These are phyloP conservation scores for Ectemnius lituratus DNA, from an alignment of 2,888 invertebrate species.

Conservation along the genomic window DNA sequence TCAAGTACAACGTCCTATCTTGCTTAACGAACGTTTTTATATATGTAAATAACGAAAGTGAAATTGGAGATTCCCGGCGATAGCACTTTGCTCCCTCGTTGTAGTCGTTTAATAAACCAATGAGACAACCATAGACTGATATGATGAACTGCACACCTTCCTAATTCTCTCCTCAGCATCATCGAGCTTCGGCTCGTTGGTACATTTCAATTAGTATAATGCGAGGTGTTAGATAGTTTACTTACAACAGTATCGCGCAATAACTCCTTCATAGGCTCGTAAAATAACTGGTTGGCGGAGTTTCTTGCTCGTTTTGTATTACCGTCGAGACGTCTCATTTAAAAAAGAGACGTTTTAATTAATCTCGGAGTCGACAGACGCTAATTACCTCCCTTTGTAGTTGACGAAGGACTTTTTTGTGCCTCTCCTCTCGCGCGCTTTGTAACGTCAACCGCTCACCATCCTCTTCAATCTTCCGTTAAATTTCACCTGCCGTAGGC, in stretches of 20 bases:
- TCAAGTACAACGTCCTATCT: background rate
- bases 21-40: conserved; percentile 3
- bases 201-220: too few species aligned
- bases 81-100: background rate
- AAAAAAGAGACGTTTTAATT: conserved; percentile 55
- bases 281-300: background rate
- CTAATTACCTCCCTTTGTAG: conserved; percentile 52
- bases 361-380: conserved; percentile 49
- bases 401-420: conserved; percentile 40
- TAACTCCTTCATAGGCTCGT: too few species aligned
- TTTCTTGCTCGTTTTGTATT: conserved; percentile 29
- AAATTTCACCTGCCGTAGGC: conserved; percentile 46
- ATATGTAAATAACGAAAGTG: background rate
- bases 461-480: conserved; percentile 52
- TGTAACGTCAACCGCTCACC: conserved; percentile 51
- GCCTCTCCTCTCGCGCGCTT: conserved; percentile 45
- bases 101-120: conserved; percentile 8
- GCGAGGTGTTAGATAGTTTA: too few species aligned
- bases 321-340: conserved; percentile 35
- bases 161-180: too few species aligned
- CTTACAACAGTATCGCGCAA: too few species aligned
- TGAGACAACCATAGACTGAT: background rate
- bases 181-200: too few species aligned
- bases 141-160: too few species aligned
- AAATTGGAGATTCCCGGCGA: background rate